Conservation (phyloP, 2,113 vertebrate genomes). For the Bubalus kerabau region DNA sequence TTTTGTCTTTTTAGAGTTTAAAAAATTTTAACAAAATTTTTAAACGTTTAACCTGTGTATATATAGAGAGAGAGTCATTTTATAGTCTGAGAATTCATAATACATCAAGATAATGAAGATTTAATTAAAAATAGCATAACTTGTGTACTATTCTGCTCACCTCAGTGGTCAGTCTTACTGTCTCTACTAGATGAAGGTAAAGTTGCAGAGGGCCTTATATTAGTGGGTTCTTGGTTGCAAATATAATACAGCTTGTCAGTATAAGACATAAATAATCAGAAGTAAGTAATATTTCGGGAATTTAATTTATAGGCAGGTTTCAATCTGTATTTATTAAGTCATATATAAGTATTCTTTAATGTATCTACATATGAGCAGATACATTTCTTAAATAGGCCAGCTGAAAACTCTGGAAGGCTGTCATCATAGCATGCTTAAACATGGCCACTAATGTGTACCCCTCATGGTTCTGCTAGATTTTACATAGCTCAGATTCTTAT, state of each 20-base stretch:
- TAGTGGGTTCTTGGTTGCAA: background rate
- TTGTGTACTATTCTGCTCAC: background rate
- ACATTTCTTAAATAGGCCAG: background rate
- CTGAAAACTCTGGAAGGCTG: background rate
- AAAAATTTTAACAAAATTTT: background rate
- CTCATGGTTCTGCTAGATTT: background rate
- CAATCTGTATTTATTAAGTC: background rate
- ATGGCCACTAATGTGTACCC: background rate
- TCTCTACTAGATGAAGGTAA: background rate
- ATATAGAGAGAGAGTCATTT: background rate
- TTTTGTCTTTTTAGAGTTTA: background rate
- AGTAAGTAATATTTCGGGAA: background rate
- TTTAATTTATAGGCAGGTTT: background rate
- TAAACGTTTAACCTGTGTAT: background rate
- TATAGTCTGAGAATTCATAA: slow-evolving; percentile 23
- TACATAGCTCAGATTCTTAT: background rate
- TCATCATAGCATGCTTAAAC: background rate
- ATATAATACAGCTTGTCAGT: background rate
- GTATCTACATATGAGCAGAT: background rate
- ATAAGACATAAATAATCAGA: background rate
- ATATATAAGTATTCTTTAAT: background rate
- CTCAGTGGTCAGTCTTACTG: background rate
- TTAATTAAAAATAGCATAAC: background rate
- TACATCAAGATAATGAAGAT: slow-evolving; percentile 11
- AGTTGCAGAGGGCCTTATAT: background rate